These are phyloP conservation scores for Operophtera brumata DNA, from an alignment of 2,888 invertebrate species.

Conservation along the genomic window DNA sequence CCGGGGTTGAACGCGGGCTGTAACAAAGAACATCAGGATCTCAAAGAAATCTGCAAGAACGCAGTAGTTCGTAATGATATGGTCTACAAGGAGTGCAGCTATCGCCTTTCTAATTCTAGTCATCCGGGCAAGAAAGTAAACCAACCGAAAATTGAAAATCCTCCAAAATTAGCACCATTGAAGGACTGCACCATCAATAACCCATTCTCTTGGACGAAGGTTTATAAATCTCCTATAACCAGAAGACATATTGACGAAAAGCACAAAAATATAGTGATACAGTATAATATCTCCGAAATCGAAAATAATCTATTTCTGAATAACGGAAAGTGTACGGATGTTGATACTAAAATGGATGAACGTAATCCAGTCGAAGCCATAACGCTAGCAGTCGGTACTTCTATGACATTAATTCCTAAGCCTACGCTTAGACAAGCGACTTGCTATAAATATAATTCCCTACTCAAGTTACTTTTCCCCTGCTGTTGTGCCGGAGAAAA, in stretches of 20 bases:
- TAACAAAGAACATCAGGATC: slow-evolving; percentile 30
- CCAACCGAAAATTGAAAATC: slow-evolving; percentile 15
- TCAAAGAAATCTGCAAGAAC: slow-evolving; percentile 39
- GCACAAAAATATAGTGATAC: slow-evolving; percentile 26
- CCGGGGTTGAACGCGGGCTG: slow-evolving; percentile 4
- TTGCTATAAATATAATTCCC: slow-evolving; percentile 36
- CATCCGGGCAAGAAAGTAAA: slow-evolving; percentile 12
- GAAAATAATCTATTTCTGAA: slow-evolving; percentile 1
- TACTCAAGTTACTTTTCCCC: slow-evolving; percentile 56
- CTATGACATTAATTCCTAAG: slow-evolving; percentile 38
- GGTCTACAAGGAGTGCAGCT: slow-evolving; percentile 62
- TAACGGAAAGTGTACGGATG: slow-evolving; percentile 7
- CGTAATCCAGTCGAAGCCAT: slow-evolving; percentile 23
- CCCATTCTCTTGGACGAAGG: slow-evolving; percentile 54
- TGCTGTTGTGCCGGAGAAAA: slow-evolving; percentile 59
- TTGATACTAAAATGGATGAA: slow-evolving; percentile 9
- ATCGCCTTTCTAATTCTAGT: slow-evolving; percentile 32
- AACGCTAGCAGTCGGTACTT: slow-evolving; percentile 41
- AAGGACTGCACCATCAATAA: slow-evolving; percentile 26
- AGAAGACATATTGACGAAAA: slow-evolving; percentile 30
- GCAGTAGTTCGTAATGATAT: slow-evolving; percentile 44
- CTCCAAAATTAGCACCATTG: slow-evolving; percentile 25
- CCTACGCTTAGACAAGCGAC: slow-evolving; percentile 20
- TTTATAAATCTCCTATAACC: slow-evolving; percentile 47
- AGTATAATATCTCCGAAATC: slow-evolving; percentile 12